Base-by-base conservation (phyloP, 2,888 invertebrate species). In the Habrosyne pyritoides region DNA sequence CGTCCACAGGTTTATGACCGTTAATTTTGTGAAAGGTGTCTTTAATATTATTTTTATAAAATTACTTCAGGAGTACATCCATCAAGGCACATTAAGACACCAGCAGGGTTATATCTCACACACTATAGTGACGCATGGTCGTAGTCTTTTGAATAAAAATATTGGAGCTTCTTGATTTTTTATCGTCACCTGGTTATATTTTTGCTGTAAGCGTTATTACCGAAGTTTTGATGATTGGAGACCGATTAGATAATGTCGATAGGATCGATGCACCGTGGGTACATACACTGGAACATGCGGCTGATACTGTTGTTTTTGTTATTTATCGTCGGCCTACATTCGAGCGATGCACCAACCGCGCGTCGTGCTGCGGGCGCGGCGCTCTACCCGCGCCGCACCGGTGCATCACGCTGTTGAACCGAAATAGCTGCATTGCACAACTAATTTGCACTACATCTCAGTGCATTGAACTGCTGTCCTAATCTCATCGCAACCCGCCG, bases 371-470 rank as follows among this genome's bases (percentile, higher is more conserved):
- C 42, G 42, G 33, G n/a, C 2, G 18, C 18, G 42, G 18, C 42
- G 42, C 8, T 8, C 14, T 66, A 57, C 61, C 73, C 65, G 65
- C 66, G 64, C 75, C 69, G 70, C 70, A 67, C 66, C 76, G 77
- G 70, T 85, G 84, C 84, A 83, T 79, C 77, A 82, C 79, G 77
- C 77, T 79, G 78, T 63, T 80, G 83, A 83, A 83, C 86, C 76
- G 59, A 91, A 92, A 92, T 92, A 92, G 87, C 79, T 66, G 64
- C 81, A 73, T 91, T 91, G 89, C 92, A 87, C 91, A 91, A 91
- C 86, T 79, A 74, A 91, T 91, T 91, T 77, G 91, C 88, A 87
- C 81, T 85, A 79, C 86, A 89, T 82, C 83, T 83, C 82, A 66
- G 92, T 84, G 87, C 91, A 89, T 86, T 92, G 92, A 92, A 91